Evolutionary conservation across 1,140 invertebrate species (phyloP).

Genomic region (Pseudomyrmex gracilis): DNA sequence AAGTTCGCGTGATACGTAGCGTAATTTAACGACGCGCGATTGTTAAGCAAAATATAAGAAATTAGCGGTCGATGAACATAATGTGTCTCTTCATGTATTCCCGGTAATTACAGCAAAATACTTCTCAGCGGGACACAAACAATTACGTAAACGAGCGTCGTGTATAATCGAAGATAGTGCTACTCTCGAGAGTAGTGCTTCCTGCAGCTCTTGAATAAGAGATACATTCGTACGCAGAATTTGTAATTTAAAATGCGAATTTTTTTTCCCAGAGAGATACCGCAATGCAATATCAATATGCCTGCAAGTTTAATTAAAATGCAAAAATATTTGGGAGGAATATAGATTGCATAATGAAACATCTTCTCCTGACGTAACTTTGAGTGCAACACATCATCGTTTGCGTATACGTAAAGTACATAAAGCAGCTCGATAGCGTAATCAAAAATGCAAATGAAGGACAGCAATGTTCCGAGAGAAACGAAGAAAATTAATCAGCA

Average conservation of each 20-base stretch:
- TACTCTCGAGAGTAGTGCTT: slow-evolving; percentile 7
- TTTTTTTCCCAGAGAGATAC: neutral
- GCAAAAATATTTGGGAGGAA: no score
- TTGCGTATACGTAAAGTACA: neutral
- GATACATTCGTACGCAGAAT: neutral
- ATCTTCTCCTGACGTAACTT: neutral
- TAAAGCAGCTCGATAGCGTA: neutral
- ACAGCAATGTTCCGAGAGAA: neutral
- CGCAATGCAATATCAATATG: neutral
- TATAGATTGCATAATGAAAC: no score
- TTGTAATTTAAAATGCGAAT: neutral
- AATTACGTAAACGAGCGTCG: slow-evolving; percentile 40
- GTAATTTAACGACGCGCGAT: slow-evolving; percentile 26
- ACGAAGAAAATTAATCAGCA: slow-evolving; percentile 52
- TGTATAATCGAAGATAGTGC: slow-evolving; percentile 28
- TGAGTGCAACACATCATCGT: neutral
- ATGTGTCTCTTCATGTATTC: neutral
- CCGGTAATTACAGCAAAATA: slow-evolving; percentile 38
- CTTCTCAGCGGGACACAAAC: slow-evolving; percentile 15
- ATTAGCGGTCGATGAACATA: slow-evolving; percentile 30
- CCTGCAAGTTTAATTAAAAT: no score
- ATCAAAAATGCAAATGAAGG: neutral
- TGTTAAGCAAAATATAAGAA: slow-evolving; percentile 37
- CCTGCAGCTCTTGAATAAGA: slow-evolving; percentile 5
- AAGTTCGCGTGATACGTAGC: neutral